phyloP scores from a whole-genome alignment of 2,113 vertebrate species.

The Suncus etruscus region DNA sequence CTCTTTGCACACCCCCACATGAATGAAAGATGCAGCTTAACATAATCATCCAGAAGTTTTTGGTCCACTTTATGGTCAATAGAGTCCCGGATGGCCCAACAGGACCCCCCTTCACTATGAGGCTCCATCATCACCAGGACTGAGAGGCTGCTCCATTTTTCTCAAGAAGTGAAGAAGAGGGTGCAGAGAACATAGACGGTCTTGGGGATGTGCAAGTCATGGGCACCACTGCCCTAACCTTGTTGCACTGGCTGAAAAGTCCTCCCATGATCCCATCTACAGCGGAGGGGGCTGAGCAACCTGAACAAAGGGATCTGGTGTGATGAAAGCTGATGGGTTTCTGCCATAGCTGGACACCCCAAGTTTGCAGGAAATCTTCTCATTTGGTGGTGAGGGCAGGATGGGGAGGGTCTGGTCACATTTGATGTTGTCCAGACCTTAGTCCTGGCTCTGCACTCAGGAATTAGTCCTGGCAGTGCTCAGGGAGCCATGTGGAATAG shows the following conservation, averaged over 20 bases:
- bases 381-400: no score
- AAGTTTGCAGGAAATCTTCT: not conserved
- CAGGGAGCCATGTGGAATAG: no score
- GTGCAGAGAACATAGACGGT: not conserved
- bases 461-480: no score
- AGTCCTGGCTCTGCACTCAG: no score
- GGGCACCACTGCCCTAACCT: not conserved
- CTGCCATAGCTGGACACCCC: not conserved
- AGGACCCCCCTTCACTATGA: fast-evolving
- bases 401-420: no score
- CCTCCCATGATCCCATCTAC: not conserved
- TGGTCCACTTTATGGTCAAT: no score
- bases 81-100: not conserved
- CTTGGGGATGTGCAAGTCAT: not conserved
- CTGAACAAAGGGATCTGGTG: not conserved
- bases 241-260: not conserved
- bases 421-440: no score
- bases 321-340: not conserved
- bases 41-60: no score
- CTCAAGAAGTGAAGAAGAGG: not conserved
- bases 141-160: not conserved
- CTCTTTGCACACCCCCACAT: no score
- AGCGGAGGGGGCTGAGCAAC: not conserved
- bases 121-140: not conserved
- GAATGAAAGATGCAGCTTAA: no score